Conservation (phyloP, 2,113 vertebrate genomes). For the Nerophis ophidion region DNA sequence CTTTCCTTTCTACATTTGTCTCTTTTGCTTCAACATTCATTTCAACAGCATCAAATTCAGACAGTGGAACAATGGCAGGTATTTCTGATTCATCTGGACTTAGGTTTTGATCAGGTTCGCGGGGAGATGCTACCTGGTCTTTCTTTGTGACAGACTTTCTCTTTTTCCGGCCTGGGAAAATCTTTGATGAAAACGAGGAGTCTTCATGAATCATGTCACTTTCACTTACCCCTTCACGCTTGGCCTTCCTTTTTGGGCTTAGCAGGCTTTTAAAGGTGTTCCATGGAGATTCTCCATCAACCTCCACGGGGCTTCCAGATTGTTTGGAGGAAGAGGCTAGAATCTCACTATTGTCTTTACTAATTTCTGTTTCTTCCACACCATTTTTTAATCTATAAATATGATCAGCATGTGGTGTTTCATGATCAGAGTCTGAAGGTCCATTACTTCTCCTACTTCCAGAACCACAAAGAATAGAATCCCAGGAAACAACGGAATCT, state of each 20-base stretch:
- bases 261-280: conserved; percentile 87
- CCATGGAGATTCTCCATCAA: conserved; percentile 86
- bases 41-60: conserved; percentile 82
- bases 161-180: conserved; percentile 82
- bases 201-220: conserved; percentile 78
- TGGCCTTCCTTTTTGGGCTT: conserved; percentile 81
- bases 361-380: conserved; percentile 51
- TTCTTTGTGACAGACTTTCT: conserved; percentile 74
- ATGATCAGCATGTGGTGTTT: conserved; percentile 59
- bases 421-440: conserved; percentile 81
- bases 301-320: conserved; percentile 75
- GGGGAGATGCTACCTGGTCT: conserved; percentile 62
- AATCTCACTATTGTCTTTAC: conserved; percentile 71
- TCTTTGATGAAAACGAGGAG: conserved; percentile 82
- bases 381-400: conserved; percentile 40
- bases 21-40: conserved; percentile 34
- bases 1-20: conserved; percentile 18
- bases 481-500: conserved; percentile 87
- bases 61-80: conserved; percentile 85
- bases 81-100: conserved; percentile 75
- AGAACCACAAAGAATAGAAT: conserved; percentile 86
- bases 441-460: conserved; percentile 83
- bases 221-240: conserved; percentile 80
- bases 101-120: conserved; percentile 66
- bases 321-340: conserved; percentile 74